Evolutionary conservation across 2,113 vertebrate species (phyloP).

Genomic region (Aepyceros melampus): DNA sequence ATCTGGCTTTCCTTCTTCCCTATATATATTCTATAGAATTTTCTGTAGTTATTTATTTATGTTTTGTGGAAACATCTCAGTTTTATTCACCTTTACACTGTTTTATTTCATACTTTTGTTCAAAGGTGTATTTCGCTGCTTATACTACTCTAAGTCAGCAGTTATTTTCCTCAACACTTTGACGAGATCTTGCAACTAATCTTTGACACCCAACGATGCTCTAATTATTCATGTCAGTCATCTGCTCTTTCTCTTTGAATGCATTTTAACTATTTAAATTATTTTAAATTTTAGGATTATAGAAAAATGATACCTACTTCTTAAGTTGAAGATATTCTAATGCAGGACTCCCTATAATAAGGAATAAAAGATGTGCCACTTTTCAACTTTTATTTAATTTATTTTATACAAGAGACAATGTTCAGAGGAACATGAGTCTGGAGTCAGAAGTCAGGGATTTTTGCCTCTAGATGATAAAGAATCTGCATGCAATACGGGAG

Average conservation of each 20-base stretch:
- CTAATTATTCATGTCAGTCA: not conserved
- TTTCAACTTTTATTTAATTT: not conserved
- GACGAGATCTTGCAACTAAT: not conserved
- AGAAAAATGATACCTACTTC: not conserved
- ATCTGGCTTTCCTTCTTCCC: not conserved
- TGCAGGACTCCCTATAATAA: not conserved
- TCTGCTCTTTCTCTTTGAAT: not conserved
- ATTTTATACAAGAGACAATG: not conserved
- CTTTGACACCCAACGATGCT: not conserved
- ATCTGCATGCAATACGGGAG: not conserved
- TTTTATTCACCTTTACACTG: not conserved
- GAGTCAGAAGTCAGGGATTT: not conserved
- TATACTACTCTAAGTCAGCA: not conserved
- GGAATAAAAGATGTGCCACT: not conserved
- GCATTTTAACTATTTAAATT: not conserved
- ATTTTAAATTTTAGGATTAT: not conserved
- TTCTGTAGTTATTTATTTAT: not conserved
- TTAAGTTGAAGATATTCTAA: not conserved
- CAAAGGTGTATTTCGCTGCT: not conserved
- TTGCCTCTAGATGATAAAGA: not conserved
- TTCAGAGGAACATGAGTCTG: not conserved
- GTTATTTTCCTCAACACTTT: not conserved
- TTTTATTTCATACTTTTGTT: not conserved
- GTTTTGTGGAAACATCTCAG: not conserved
- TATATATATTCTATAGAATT: not conserved